Evolutionary conservation across 2,113 vertebrate genomes (phyloP), one percentile per base, ranked within the genome.

Genomic region (Epinephelus fuscoguttatus): DNA sequence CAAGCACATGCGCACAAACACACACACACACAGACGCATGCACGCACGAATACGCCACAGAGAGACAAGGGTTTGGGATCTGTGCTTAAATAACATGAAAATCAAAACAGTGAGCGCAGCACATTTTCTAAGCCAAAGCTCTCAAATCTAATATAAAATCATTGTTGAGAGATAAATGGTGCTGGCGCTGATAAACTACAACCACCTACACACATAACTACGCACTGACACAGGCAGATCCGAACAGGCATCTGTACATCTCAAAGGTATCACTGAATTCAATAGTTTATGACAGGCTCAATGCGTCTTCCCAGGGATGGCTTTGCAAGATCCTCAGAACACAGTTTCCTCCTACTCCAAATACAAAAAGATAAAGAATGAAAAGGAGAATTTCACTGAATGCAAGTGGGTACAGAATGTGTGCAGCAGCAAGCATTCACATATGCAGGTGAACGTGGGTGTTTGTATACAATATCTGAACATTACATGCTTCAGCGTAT

Each of bases 1-100:
- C 86, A 50, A 40, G 89, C 89, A 94, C 82, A 89, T 90, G 86
- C 57, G 37, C 72, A 75, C 84, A 84, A 66, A 90, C 79, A 87
- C 52, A 74, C 71, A 73, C 10, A 73, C 10, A 30, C 70, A 30
- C 6, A 42, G 47, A 80, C 8, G 11, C 56, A 70, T 3, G 49
- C 75, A 78, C 56, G 45, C 68, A 85, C 56, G 70, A 33, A 69
- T 19, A 49, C 15, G 15, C 18, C 25, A 76, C 10, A 66, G 2
- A 66, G 33, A 50, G 15, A 56, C 30, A 52, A 7, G 27, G 21
- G 19, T 17, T 72, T 75, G 30, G 63, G 50, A 42, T 88, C 4
- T 67, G 45, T 50, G 42, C 47, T 78, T 25, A 52, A 70, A 71
- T 61, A 57, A 30, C 4, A 37, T 19, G 75, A 57, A 13, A 10